Evolutionary conservation across 2,888 invertebrate genomes (phyloP), one percentile per base, ranked within the genome.

Genomic region (Eupithecia vulgata): DNA sequence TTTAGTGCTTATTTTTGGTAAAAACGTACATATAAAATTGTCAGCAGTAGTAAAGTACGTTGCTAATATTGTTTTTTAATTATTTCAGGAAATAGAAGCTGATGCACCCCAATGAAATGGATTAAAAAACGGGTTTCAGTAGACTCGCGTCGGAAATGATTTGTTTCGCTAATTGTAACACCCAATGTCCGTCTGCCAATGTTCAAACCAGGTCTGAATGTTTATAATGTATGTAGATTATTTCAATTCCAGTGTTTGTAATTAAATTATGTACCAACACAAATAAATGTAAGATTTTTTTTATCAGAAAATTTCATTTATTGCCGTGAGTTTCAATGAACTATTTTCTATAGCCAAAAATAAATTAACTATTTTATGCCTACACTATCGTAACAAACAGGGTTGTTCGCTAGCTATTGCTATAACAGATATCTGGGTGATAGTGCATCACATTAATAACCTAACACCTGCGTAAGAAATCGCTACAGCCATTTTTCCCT

Each of bases 271-370:
- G 70, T 78, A 71, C 73, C 78, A 89, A 85, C 82, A 87, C 81
- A 90, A 91, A 90, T 92, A 92, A 93, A 92, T 86, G 78, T 91
- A 93, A 92, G 91, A 80, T 57, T 64, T 92, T 79, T 92, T 87
- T 87, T 86, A 87, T 86, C 85, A 80, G 83, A 81, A 82, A 84
- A 87, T 92, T 92, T 93, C 83, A 89, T 92, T 92, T 88, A 88
- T 85, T 88, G 80, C 83, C 80, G 70, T 78, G 79, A n/a, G n/a
- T n/a, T n/a, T 85, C 82, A 77, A 80, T 78, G 80, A 79, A 83
- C 82, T 82, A 76, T 84, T 35, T 81, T 83, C 84, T 84, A 85
- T 78, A 78, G 76, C 71, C 79, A 77, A 80, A 78, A 79, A 79
- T 79, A 79, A 79, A 78, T 80, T 79, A 75, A 70, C 57, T 75